phyloP scores from a whole-genome alignment of 2,113 vertebrate species.

The Sula dactylatra region DNA sequence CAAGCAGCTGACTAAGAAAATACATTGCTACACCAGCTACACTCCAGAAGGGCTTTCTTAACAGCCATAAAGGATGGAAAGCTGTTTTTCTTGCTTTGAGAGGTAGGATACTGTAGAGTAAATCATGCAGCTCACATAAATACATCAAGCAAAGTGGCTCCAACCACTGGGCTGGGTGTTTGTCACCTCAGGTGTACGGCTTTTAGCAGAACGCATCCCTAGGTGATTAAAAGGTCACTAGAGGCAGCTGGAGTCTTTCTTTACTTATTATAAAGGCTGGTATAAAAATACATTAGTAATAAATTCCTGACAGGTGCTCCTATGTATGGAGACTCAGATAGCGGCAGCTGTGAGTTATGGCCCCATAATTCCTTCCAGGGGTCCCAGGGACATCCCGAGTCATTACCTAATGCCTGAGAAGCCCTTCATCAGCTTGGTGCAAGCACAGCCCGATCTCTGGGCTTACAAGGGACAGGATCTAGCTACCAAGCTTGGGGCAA shows the following conservation, averaged over 20 bases:
- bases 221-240: slow-evolving; percentile 38
- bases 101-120: neutral
- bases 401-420: neutral
- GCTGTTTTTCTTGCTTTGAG: neutral
- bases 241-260: slow-evolving; percentile 17
- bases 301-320: neutral
- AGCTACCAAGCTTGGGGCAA: neutral
- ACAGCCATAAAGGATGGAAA: neutral
- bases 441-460: neutral
- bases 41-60: neutral
- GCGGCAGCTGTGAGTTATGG: neutral
- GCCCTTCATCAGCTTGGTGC: neutral
- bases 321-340: neutral
- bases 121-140: neutral
- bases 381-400: neutral
- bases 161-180: neutral
- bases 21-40: no score
- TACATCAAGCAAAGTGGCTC: neutral
- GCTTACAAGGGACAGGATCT: neutral
- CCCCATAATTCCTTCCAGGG: neutral
- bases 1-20: neutral
- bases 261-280: neutral
- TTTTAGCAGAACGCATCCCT: neutral
- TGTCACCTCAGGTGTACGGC: neutral
- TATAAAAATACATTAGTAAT: slow-evolving; percentile 16